phyloP scores from a whole-genome alignment of 2,113 vertebrate genomes.

The Mobula birostris region DNA sequence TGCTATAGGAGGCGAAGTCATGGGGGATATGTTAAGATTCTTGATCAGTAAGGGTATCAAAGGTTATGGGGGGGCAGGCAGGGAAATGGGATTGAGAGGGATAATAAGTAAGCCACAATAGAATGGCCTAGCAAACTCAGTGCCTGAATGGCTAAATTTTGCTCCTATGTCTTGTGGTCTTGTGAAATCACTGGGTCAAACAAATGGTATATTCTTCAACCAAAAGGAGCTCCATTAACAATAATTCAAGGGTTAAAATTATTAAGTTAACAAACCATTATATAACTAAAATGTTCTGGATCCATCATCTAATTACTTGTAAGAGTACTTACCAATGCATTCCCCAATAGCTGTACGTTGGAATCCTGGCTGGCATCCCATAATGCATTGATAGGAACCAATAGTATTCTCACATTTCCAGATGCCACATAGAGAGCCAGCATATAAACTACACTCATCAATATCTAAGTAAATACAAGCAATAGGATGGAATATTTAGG shows the following conservation, averaged over 20 bases:
- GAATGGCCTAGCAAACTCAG: too few species aligned
- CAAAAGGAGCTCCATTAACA: not conserved
- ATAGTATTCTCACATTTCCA: conserved; percentile 64
- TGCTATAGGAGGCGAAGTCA: too few species aligned
- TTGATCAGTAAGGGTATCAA: too few species aligned
- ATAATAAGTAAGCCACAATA: too few species aligned
- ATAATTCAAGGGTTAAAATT: not conserved
- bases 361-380: conserved; percentile 53
- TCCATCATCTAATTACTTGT: not conserved
- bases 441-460: conserved; percentile 62
- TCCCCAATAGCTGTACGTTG: conserved; percentile 45
- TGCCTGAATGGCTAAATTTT: too few species aligned
- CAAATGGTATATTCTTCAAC: not conserved
- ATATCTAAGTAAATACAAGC: conserved; percentile 49
- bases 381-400: conserved; percentile 61
- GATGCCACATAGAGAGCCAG: conserved; percentile 54
- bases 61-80: too few species aligned
- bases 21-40: too few species aligned
- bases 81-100: too few species aligned
- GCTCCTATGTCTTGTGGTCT: too few species aligned
- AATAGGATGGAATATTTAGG: not conserved
- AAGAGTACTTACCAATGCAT: conserved; percentile 53
- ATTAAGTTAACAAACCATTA: not conserved
- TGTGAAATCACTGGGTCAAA: not conserved
- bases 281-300: not conserved